These are phyloP conservation scores for Morus bassanus DNA, from an alignment of 2,797 vertebrate genomes.

Conservation along the genomic window DNA sequence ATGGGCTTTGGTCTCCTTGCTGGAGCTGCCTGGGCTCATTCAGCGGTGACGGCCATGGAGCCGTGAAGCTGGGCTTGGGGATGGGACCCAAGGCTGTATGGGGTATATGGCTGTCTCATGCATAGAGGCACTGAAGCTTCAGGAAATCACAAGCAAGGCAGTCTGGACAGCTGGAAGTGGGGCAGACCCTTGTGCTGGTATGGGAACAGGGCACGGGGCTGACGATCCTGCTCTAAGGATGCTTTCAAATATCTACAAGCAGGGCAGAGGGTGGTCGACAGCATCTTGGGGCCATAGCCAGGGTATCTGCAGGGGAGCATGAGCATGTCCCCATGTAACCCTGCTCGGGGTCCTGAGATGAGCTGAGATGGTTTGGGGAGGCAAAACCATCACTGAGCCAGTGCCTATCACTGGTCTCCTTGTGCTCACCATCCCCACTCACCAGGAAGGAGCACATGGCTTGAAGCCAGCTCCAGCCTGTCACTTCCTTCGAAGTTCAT, in stretches of 20 bases:
- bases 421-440: neutral
- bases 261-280: neutral
- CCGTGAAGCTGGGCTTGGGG: neutral
- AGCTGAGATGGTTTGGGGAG: neutral
- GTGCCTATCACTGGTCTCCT: too few species aligned
- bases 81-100: neutral
- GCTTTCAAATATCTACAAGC: neutral
- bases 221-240: neutral
- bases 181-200: neutral
- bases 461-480: neutral
- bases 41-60: accelerated
- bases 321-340: accelerated
- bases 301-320: neutral
- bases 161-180: neutral
- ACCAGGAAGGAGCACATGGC: neutral
- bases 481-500: neutral
- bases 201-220: neutral
- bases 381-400: neutral
- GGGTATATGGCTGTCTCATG: accelerated
- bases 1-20: neutral
- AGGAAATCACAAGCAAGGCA: neutral
- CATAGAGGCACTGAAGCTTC: accelerated
- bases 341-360: neutral
- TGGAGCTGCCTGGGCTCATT: neutral
- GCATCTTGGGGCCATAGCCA: accelerated